Conservation (phyloP, 2,797 vertebrate species). For the Lacerta bilineata region DNA sequence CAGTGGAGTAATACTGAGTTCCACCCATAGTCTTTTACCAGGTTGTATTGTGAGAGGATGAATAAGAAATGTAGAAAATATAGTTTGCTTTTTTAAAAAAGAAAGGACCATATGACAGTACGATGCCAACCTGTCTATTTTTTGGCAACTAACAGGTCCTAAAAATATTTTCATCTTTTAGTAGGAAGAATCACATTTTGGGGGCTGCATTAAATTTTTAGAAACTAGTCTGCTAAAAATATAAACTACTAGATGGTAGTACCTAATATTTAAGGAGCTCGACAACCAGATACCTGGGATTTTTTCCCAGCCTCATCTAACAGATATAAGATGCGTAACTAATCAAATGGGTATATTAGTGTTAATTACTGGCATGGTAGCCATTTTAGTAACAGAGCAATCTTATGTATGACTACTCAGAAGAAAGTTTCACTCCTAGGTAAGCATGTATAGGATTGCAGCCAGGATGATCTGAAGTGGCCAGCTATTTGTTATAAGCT, state of each 20-base stretch:
- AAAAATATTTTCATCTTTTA: conserved; percentile 7
- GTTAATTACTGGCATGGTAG: conserved; percentile 51
- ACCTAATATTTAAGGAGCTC: conserved; percentile 1
- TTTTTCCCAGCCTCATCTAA: not conserved
- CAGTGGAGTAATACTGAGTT: not conserved
- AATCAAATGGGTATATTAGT: conserved; percentile 33
- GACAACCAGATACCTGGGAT: not conserved
- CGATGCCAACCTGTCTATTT: not conserved
- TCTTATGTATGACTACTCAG: not conserved
- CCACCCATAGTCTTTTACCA: conserved; percentile 7
- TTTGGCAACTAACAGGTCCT: not conserved
- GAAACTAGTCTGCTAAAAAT: conserved; percentile 55
- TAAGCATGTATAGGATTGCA: not conserved
- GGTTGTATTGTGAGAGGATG: not conserved
- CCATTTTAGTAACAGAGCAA: conserved; percentile 52
- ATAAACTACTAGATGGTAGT: conserved; percentile 17
- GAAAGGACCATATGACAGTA: not conserved
- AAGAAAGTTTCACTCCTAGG: not conserved
- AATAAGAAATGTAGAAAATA: not conserved
- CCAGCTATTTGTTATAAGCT: conserved; percentile 56
- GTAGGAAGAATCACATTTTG: not conserved
- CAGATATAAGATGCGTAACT: not conserved
- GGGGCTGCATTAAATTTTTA: conserved; percentile 23
- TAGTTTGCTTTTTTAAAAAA: conserved; percentile 11
- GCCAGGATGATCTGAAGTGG: conserved; percentile 16